These are phyloP conservation scores for Colletes latitarsis DNA, from an alignment of 1,140 invertebrate species.

Conservation along the genomic window DNA sequence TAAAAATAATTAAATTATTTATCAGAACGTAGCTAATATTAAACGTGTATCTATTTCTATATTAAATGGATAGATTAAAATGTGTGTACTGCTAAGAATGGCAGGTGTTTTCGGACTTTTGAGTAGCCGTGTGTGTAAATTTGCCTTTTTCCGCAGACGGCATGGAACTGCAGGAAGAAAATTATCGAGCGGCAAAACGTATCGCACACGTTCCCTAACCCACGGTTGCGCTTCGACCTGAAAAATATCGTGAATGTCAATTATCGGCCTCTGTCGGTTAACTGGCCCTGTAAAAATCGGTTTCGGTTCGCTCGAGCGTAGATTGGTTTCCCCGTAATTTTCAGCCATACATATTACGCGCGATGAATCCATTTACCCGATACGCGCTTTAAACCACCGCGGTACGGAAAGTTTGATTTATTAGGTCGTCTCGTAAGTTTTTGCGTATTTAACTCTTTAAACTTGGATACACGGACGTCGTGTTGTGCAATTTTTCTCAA, in stretches of 20 bases:
- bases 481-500: too few relatives aligned
- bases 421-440: too few relatives aligned
- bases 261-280: not conserved
- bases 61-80: too few relatives aligned
- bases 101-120: too few relatives aligned
- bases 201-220: too few relatives aligned
- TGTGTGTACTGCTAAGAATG: too few relatives aligned
- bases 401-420: not conserved
- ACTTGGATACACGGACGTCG: too few relatives aligned
- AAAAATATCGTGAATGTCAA: conserved; percentile 41
- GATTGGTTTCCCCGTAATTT: not conserved
- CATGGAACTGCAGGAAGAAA: conserved; percentile 28
- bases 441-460: too few relatives aligned
- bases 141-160: conserved; percentile 23
- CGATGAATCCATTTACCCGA: not conserved
- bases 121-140: conserved; percentile 12
- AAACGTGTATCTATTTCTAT: too few relatives aligned
- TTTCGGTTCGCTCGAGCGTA: not conserved
- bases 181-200: conserved; percentile 5
- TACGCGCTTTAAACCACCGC: not conserved
- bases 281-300: not conserved
- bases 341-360: not conserved
- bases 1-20: too few relatives aligned
- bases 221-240: not conserved
- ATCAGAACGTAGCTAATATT: too few relatives aligned